Percentiles rank a stretch among this genome's conserved stretches.
These are phyloP conservation scores for Enoplosus armatus DNA, from an alignment of 2,797 vertebrate genomes.

Conservation along the genomic window DNA sequence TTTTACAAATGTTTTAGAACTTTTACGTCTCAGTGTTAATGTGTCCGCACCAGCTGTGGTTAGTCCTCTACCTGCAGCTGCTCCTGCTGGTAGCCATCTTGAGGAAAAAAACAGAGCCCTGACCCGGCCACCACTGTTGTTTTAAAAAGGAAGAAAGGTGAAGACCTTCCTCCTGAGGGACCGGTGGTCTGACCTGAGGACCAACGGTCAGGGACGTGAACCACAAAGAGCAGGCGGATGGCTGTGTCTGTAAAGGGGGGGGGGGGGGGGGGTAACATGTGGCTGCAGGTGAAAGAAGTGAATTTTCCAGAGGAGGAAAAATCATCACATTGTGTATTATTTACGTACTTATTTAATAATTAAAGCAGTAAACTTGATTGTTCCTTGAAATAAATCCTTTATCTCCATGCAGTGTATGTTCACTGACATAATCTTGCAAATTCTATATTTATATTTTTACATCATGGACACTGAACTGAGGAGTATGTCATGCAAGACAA, in stretches of 20 bases:
- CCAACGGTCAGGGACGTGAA: constrained; percentile 75
- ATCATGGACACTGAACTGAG: neutral
- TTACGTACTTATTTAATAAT: neutral
- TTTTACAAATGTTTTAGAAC: constrained; percentile 55
- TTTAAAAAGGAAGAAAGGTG: constrained; percentile 78
- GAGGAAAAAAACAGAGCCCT: constrained; percentile 64
- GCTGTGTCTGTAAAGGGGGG: constrained; percentile 61
- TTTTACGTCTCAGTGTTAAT: constrained; percentile 44
- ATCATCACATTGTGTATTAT: neutral
- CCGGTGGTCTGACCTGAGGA: constrained; percentile 71
- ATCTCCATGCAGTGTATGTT: neutral
- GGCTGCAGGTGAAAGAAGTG: constrained; percentile 62
- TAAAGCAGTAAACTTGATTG: neutral
- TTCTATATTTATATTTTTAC: neutral
- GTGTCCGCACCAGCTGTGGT: constrained; percentile 57
- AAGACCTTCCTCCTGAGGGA: constrained; percentile 76
- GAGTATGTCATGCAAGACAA: constrained; percentile 3
- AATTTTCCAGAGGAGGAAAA: constrained; percentile 34
- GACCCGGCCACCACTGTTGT: constrained; percentile 76
- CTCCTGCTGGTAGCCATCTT: constrained; percentile 68
- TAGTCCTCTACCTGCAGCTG: constrained; percentile 71
- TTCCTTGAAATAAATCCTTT: neutral
- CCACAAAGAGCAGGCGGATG: constrained; percentile 71
- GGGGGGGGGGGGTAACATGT: constrained; percentile 44
- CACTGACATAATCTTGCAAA: neutral